phyloP scores from a whole-genome alignment of 2,113 vertebrate species.

The Gymnogyps californianus region DNA sequence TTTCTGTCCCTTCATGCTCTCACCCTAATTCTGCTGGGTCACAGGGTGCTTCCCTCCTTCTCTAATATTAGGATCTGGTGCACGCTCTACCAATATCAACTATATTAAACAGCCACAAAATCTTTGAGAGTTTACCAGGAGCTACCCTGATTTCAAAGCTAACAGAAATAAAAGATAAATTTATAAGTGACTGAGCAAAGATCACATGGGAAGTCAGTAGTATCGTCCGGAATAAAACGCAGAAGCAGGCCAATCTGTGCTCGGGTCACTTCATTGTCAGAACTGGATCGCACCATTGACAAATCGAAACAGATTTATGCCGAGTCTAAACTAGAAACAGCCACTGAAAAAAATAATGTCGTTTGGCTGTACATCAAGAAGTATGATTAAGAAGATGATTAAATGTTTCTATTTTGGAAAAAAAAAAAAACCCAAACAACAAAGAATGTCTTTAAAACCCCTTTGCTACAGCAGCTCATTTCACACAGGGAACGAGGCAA shows the following conservation, averaged over 20 bases:
- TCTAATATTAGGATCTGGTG: not conserved
- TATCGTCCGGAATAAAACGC: fast-evolving
- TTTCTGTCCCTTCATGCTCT: not conserved
- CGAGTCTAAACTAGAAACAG: slow-evolving; percentile 12
- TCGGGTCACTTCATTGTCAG: not conserved
- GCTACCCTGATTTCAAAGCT: not conserved
- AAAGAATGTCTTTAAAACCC: not conserved
- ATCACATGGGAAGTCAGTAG: not conserved
- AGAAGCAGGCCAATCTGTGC: not conserved
- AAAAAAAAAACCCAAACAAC: not conserved
- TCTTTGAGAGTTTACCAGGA: not conserved
- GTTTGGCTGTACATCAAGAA: not conserved
- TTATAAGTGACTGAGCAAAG: not conserved
- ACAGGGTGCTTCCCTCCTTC: not conserved
- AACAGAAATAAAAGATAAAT: not conserved
- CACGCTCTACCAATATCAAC: not conserved
- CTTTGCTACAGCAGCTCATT: not conserved
- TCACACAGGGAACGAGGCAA: not conserved
- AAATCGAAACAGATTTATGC: not conserved
- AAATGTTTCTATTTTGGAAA: not conserved
- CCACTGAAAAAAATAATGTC: not conserved
- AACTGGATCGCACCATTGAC: not conserved
- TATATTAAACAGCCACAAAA: not conserved
- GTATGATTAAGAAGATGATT: slow-evolving; percentile 10
- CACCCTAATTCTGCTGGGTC: not conserved